These are phyloP conservation scores for Amblyornis subalaris DNA, from an alignment of 2,113 vertebrate species.

Conservation along the genomic window DNA sequence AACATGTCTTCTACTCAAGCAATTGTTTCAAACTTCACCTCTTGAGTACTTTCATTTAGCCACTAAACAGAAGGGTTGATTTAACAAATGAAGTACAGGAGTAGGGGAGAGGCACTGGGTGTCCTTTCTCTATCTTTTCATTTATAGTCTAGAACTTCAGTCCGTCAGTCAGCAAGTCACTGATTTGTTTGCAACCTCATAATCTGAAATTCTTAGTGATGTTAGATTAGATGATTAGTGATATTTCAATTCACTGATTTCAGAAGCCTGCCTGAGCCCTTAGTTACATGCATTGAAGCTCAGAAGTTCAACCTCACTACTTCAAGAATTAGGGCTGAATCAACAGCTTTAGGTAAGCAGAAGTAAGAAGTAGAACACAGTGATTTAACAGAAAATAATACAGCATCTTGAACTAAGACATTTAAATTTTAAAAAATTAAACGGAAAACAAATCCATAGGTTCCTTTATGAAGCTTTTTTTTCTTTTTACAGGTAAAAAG, in stretches of 20 bases:
- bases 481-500: background rate
- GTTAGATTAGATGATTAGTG: background rate
- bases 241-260: background rate
- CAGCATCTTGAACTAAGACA: background rate
- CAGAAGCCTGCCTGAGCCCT: background rate
- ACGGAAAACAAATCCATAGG: background rate
- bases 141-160: background rate
- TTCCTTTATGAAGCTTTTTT: background rate
- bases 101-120: rapidly evolving
- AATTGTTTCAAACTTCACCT: background rate
- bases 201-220: background rate
- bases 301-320: background rate
- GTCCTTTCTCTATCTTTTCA: background rate
- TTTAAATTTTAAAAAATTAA: background rate
- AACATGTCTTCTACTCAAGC: background rate
- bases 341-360: background rate
- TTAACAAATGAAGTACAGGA: background rate
- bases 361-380: background rate
- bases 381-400: background rate
- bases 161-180: background rate
- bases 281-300: background rate
- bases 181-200: background rate
- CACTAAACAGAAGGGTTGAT: background rate
- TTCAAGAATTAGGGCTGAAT: background rate
- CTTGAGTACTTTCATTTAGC: background rate